Conservation (phyloP, 1,140 invertebrate genomes). For the Hesperophylax magnus region DNA sequence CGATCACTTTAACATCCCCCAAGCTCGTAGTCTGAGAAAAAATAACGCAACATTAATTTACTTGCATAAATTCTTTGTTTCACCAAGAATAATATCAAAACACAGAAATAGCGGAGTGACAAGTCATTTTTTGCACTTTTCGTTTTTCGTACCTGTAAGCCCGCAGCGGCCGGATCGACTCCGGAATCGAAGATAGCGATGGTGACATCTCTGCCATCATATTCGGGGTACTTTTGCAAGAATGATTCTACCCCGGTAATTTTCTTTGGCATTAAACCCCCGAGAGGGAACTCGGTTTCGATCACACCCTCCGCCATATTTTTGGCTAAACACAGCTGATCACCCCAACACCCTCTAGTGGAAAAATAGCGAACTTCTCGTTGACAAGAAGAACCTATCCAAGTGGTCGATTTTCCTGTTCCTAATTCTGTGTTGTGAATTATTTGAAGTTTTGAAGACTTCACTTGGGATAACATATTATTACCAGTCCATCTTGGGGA, state of each 20-base stretch:
- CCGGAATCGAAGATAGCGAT: slow-evolving; percentile 99
- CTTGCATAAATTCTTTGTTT: not conserved
- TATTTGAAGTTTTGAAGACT: not conserved
- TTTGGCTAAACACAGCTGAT: slow-evolving; percentile 49
- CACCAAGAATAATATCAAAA: slow-evolving; percentile 17
- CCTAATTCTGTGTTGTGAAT: too few relatives aligned
- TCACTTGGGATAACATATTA: not conserved
- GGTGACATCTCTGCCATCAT: slow-evolving; percentile 91
- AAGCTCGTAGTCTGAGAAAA: slow-evolving; percentile 76
- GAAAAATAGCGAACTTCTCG: slow-evolving; percentile 24
- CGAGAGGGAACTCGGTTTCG: slow-evolving; percentile 83
- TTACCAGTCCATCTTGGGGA: not conserved
- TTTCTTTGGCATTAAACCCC: slow-evolving; percentile 92
- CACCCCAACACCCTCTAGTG: slow-evolving; percentile 28
- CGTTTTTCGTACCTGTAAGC: slow-evolving; percentile 85
- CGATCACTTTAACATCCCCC: slow-evolving; percentile 94
- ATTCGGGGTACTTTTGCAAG: slow-evolving; percentile 91
- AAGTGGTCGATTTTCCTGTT: too few relatives aligned
- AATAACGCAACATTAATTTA: not conserved
- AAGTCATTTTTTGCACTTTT: slow-evolving; percentile 58
- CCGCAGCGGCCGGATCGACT: slow-evolving; percentile 95
- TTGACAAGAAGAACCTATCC: not conserved
- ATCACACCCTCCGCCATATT: slow-evolving; percentile 61
- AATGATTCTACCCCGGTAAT: slow-evolving; percentile 94
- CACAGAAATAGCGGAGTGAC: slow-evolving; percentile 60